These are phyloP conservation scores for Lonchura striata DNA, from an alignment of 2,113 vertebrate species.

Conservation along the genomic window DNA sequence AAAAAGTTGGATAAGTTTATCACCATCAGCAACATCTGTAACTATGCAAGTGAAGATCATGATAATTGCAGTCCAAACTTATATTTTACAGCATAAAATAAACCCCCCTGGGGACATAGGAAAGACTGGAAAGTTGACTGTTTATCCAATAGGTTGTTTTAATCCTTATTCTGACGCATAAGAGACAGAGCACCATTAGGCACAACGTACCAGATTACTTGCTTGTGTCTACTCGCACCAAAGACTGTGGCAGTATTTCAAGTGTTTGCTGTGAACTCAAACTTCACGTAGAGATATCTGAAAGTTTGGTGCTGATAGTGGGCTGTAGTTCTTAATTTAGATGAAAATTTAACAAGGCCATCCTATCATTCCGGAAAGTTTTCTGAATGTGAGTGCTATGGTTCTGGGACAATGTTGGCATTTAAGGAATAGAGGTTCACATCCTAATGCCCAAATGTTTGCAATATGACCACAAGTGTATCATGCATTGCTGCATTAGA, in stretches of 20 bases:
- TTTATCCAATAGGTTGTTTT: background rate
- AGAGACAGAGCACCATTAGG: background rate
- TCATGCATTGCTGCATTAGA: background rate
- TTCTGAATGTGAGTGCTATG: background rate
- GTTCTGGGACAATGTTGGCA: background rate
- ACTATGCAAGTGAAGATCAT: background rate
- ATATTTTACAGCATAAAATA: constrained; percentile 18
- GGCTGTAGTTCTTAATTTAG: background rate
- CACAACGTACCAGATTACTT: background rate
- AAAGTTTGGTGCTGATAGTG: background rate
- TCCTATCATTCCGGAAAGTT: background rate
- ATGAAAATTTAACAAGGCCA: background rate
- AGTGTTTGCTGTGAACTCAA: background rate
- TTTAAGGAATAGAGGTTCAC: background rate
- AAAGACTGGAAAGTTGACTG: background rate
- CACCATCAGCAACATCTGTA: background rate
- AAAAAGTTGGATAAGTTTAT: constrained; percentile 11
- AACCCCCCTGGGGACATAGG: background rate
- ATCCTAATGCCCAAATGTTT: background rate
- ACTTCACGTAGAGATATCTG: background rate
- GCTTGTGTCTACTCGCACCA: background rate
- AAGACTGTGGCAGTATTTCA: background rate
- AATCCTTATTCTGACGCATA: background rate
- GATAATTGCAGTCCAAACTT: background rate
- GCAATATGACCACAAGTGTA: background rate